phyloP scores from a whole-genome alignment of 2,113 vertebrate genomes.

The Cyanistes caeruleus region DNA sequence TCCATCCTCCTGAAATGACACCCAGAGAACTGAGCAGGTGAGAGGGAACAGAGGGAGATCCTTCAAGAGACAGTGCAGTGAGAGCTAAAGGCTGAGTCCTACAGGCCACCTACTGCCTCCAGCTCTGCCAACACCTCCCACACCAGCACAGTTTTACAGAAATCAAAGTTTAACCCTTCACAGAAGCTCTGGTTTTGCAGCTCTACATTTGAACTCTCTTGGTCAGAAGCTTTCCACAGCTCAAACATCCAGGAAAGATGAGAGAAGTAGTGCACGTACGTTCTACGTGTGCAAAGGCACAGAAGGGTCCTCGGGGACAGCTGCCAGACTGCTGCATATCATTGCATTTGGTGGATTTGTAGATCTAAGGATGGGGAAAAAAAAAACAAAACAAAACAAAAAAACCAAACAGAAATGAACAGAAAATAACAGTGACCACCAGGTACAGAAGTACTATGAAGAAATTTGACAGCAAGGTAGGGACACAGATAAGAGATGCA shows the following conservation, averaged over 20 bases:
- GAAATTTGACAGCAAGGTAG: background rate
- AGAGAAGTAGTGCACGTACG: slow-evolving; percentile 80
- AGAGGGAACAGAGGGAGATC: background rate
- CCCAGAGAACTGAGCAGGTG: background rate
- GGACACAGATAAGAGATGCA: background rate
- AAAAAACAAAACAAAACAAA: background rate
- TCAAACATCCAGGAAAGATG: background rate
- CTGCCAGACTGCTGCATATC: slow-evolving; percentile 97
- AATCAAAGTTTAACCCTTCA: background rate
- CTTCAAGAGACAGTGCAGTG: background rate
- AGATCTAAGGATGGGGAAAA: slow-evolving; percentile 81
- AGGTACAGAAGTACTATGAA: background rate
- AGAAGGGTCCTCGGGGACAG: slow-evolving; percentile 98
- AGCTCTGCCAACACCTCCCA: background rate
- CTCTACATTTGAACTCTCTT: background rate
- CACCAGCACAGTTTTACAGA: background rate
- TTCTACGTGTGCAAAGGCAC: slow-evolving; percentile 97
- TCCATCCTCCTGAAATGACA: background rate
- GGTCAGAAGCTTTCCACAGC: background rate
- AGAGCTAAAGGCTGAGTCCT: background rate
- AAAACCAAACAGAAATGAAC: background rate
- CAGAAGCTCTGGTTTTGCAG: background rate
- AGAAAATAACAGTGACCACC: background rate
- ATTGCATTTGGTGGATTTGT: slow-evolving; percentile 98
- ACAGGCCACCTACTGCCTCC: background rate